These are phyloP conservation scores for Porites lutea DNA, from an alignment of 64 coral and sea anemone species.

Conservation along the genomic window DNA sequence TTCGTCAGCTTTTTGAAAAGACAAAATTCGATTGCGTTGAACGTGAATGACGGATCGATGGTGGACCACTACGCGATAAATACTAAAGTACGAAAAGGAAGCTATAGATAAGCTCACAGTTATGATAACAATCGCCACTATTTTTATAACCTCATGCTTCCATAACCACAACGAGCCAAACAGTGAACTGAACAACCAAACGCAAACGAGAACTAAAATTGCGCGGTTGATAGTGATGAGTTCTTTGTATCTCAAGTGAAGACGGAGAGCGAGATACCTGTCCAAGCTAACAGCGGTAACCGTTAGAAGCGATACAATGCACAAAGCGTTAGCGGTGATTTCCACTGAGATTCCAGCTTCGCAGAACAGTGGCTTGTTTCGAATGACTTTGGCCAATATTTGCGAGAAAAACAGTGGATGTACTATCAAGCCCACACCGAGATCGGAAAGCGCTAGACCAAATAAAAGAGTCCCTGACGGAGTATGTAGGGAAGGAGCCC, in stretches of 20 bases:
- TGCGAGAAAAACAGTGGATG: conserved; percentile 1
- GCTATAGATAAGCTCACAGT: neutral
- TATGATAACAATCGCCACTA: neutral
- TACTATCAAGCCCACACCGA: neutral
- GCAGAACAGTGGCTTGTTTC: neutral
- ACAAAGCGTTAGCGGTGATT: neutral
- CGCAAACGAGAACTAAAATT: neutral
- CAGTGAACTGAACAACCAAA: neutral
- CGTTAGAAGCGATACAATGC: conserved; percentile 24
- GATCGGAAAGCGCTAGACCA: conserved; percentile 30
- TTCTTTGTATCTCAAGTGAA: conserved; percentile 38
- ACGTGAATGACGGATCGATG: conserved; percentile 11
- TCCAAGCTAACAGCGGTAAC: conserved; percentile 35
- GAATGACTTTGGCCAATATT: conserved; percentile 9
- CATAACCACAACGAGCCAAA: conserved; percentile 15
- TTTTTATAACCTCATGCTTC: conserved; percentile 3
- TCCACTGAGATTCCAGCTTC: neutral
- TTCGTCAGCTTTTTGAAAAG: neutral
- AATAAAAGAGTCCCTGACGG: conserved; percentile 26
- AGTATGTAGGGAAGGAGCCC: conserved; percentile 15
- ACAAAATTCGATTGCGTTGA: neutral
- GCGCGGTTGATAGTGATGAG: conserved; percentile 9
- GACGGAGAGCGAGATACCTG: neutral
- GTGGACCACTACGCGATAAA: conserved; percentile 16
- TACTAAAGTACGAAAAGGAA: conserved; percentile 14